Conservation (phyloP, 1,140 invertebrate genomes). For the Drosophila seguyi region DNA sequence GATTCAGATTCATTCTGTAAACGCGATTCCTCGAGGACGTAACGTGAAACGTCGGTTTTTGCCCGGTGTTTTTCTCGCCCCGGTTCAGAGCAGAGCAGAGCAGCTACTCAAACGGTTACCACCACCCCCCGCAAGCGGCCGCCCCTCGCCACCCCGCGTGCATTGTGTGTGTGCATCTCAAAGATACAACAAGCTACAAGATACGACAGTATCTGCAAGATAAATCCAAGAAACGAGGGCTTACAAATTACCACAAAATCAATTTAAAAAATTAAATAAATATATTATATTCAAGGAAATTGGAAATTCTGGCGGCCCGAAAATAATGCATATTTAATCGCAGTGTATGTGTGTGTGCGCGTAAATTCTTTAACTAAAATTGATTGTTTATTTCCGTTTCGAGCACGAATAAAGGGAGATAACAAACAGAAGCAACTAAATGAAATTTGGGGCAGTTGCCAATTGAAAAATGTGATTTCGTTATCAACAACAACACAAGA, state of each 20-base stretch:
- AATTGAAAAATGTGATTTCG: conserved; percentile 82
- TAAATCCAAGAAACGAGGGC: conserved; percentile 31
- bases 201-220: conserved; percentile 33
- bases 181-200: conserved; percentile 32
- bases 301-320: conserved; percentile 3
- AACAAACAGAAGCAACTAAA: conserved; percentile 70
- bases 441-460: conserved; percentile 81
- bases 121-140: conserved; percentile 27
- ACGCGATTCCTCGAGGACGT: conserved; percentile 85
- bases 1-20: conserved; percentile 85
- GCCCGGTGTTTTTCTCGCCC: conserved; percentile 62
- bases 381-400: conserved; percentile 83
- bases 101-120: conserved; percentile 70
- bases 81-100: conserved; percentile 36
- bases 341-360: conserved; percentile 57
- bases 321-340: conserved; percentile 13
- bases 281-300: background rate
- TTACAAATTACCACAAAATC: conserved; percentile 13
- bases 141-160: conserved; percentile 21
- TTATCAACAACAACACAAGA: conserved; percentile 57
- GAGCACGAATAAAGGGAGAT: conserved; percentile 46
- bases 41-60: conserved; percentile 84
- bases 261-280: background rate
- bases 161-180: conserved; percentile 33
- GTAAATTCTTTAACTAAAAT: conserved; percentile 84